These are phyloP conservation scores for Tholera decimalis DNA, from an alignment of 2,888 invertebrate genomes.

Conservation along the genomic window DNA sequence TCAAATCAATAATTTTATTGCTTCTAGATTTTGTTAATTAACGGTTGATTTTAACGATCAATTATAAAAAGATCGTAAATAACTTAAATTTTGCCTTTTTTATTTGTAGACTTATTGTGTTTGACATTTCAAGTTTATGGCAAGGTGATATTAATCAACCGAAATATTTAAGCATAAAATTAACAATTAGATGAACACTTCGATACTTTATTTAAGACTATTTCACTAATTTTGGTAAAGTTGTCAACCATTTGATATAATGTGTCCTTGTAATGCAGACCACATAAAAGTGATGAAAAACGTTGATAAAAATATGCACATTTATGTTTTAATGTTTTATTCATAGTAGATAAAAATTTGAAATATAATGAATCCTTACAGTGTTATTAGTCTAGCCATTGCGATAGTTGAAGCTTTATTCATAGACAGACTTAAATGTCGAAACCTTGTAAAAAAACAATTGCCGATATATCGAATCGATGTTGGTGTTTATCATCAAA, in stretches of 20 bases:
- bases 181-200: constrained; percentile 38
- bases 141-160: constrained; percentile 51
- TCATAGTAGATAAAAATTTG: constrained; percentile 39
- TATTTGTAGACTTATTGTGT: constrained; percentile 39
- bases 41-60: constrained; percentile 60
- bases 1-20: constrained; percentile 50
- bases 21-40: constrained; percentile 56
- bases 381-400: neutral
- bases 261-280: constrained; percentile 46
- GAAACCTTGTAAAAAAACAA: neutral
- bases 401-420: neutral
- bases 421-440: neutral
- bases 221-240: neutral
- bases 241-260: constrained; percentile 8
- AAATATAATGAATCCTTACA: constrained; percentile 22
- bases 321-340: constrained; percentile 51
- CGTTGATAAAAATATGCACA: constrained; percentile 45
- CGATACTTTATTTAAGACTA: neutral
- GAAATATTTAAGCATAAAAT: constrained; percentile 46
- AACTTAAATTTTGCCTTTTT: constrained; percentile 37
- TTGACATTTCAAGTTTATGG: constrained; percentile 61
- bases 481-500: too few species aligned
- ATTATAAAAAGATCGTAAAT: constrained; percentile 61
- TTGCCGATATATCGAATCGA: too few species aligned
- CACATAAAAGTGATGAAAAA: constrained; percentile 43